Evolutionary conservation across 92 coral and sea anemone genomes (phyloP), one percentile per base, ranked within the genome.

Genomic region (Phenganax subtilis): DNA sequence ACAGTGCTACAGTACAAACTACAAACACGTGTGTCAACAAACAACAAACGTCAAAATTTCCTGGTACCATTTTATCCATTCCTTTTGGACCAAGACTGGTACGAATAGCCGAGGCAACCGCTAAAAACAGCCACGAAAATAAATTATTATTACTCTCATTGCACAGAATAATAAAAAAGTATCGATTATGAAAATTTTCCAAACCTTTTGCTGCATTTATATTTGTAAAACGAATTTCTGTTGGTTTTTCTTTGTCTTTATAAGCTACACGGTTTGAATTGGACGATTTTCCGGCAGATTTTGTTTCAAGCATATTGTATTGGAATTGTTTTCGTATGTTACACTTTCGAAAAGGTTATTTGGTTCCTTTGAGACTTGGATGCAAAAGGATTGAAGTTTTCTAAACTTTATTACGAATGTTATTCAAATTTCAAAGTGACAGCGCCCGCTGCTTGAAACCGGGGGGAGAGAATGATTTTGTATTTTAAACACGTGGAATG

Each of bases 61-160:
- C 30, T 16, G 87, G 80, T 84, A 93, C 97, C 97, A 93, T 93
- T 85, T 93, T 93, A 58, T 93, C 97, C 97, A 93, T 93, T 63
- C 97, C 97, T 88, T 91, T 93, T 37, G 97, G 97, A 8, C 97
- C 97, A 75, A 93, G 93, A 84, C 97, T 93, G 10, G 97, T 93
- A 31, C 97, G 86, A 80, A 93, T 90, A 14, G 97, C 96, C 80
- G 91, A 91, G n/a, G 97, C 93, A 63, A 93, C 93, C 65, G 97
- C 97, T 93, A 71, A 68, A 68, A 17, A 68, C 3, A 68, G n/a
- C 6, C 54, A n/a, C 15, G 75, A 76, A 64, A 51, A 25, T 0
- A n/a, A 25, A 15, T 75, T 25, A 6, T 27, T 66, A 10, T 28
- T 63, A 20, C 58, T 17, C 16, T 29, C 47, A 57, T 1, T 3